Evolutionary conservation across 2,797 vertebrate genomes (phyloP).

Genomic region (Eulemur albifrons): DNA sequence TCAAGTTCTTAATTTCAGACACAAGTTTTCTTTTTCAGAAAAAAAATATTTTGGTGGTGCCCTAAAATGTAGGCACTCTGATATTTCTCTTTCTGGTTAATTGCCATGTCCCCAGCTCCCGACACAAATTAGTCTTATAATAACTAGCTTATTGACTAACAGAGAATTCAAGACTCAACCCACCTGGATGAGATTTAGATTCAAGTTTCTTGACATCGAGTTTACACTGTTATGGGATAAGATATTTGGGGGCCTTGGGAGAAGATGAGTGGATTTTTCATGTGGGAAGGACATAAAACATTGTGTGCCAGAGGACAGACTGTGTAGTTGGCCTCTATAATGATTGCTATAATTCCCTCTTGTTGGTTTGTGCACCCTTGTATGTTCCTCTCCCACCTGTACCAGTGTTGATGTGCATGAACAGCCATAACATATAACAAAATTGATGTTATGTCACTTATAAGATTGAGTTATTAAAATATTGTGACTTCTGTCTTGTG

Average conservation of each 20-base stretch:
- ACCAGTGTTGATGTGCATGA: background rate
- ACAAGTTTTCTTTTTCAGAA: background rate
- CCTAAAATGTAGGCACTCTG: background rate
- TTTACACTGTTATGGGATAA: background rate
- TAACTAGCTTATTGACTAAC: background rate
- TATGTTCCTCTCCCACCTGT: too few species aligned
- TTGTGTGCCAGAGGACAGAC: background rate
- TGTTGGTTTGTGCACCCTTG: background rate
- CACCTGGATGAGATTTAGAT: background rate
- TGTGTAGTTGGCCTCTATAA: background rate
- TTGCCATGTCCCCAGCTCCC: background rate
- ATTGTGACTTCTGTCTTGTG: background rate
- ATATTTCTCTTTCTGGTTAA: background rate
- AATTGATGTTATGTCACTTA: background rate
- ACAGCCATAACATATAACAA: background rate
- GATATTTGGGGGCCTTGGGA: background rate
- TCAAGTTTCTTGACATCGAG: background rate
- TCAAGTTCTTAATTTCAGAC: background rate
- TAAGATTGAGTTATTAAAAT: background rate
- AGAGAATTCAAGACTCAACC: background rate
- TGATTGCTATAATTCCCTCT: background rate
- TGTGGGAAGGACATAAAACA: background rate
- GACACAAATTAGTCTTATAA: background rate
- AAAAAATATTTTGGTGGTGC: background rate
- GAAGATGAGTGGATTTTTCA: background rate